Evolutionary conservation across 2,797 vertebrate genomes (phyloP), one percentile per base, ranked within the genome.

Genomic region (Poeciliopsis gracilis): DNA sequence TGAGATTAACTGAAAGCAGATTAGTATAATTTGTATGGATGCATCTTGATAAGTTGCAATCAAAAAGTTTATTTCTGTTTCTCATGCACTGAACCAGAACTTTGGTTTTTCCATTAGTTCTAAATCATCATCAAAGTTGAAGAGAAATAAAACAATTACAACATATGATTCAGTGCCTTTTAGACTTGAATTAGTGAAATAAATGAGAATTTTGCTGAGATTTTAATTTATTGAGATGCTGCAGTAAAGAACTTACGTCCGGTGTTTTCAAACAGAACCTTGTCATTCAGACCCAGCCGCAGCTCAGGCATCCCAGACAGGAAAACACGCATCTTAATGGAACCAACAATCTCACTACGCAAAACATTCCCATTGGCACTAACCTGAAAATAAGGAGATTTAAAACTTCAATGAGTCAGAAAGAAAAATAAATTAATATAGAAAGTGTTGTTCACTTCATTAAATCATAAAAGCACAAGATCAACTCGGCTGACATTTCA

Each of bases 271-370:
- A 99, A 99, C 85, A 99, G 96, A 83, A 99, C 98, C 93, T 99
- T 99, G 94, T 99, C 98, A 0, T 99, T 99, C 18, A 99, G 93
- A 10, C 98, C 98, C 1, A 99, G 94, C 30, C 98, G 97, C 85
- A 99, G 90, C 89, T 99, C 98, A 0, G 98, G 98, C 98, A 99
- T 99, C 47, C 98, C 98, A 0, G 98, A 99, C 28, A 99, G 96
- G 91, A 99, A 99, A 0, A 99, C 98, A 0, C 98, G 94, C 98
- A 99, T 99, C 91, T 99, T 99, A 76, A 99, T 99, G 90, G 98
- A 99, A 23, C 98, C 98, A 0, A 99, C 98, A 0, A 99, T 99
- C 93, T 99, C 98, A 1, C 98, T 99, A 55, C 98, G 96, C 0
- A 99, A 88, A 2, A 99, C 98, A 0, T 99, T 99, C 0, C 98